phyloP scores from a whole-genome alignment of 1,140 invertebrate genomes.

The Andricus grossulariae region DNA sequence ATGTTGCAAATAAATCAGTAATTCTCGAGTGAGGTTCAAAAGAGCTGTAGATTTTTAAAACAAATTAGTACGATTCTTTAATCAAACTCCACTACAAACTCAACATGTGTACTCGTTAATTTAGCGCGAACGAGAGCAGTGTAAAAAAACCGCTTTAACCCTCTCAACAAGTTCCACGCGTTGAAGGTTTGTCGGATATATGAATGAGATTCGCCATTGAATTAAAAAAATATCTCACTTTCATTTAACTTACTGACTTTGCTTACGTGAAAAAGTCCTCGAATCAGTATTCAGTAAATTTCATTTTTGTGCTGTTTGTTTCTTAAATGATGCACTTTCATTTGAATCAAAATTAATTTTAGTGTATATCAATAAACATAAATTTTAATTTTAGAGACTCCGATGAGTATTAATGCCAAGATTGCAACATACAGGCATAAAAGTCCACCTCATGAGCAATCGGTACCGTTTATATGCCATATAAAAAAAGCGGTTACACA shows the following conservation, averaged over 20 bases:
- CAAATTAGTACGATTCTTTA: constrained; percentile 48
- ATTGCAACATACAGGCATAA: no score
- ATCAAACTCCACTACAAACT: constrained; percentile 44
- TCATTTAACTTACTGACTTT: not conserved
- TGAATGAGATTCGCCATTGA: constrained; percentile 28
- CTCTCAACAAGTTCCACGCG: constrained; percentile 35
- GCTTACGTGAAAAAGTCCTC: not conserved
- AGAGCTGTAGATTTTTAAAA: constrained; percentile 47
- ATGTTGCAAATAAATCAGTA: constrained; percentile 55
- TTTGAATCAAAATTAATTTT: no score
- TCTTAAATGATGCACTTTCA: no score
- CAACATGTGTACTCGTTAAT: constrained; percentile 48
- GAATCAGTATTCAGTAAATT: constrained; percentile 30
- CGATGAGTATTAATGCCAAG: no score
- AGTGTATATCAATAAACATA: no score
- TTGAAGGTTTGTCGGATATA: constrained; percentile 35
- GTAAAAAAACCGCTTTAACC: constrained; percentile 27
- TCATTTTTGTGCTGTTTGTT: constrained; percentile 6
- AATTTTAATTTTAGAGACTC: no score
- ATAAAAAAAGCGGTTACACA: no score
- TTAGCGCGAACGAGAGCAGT: constrained; percentile 41
- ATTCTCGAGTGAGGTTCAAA: constrained; percentile 38
- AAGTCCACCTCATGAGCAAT: no score
- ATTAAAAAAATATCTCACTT: constrained; percentile 21
- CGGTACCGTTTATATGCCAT: no score